phyloP scores from a whole-genome alignment of 2,797 vertebrate species.

The Semaprochilodus insignis region DNA sequence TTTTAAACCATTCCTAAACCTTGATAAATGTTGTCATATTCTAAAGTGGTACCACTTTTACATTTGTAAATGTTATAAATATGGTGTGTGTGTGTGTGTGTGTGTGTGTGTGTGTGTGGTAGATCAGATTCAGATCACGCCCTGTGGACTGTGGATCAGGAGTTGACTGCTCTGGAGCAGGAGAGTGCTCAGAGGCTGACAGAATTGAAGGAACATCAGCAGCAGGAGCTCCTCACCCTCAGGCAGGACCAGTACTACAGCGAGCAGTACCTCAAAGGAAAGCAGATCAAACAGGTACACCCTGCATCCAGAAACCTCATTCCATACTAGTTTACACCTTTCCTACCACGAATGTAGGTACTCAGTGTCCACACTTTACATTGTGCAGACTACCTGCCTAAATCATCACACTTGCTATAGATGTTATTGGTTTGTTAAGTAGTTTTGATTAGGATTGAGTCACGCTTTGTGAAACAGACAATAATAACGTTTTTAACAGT shows the following conservation, averaged over 20 bases:
- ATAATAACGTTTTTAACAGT: no score
- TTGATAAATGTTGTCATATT: no score
- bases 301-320: neutral
- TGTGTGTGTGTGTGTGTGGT: constrained; percentile 67
- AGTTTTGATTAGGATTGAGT: no score
- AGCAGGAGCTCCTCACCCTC: constrained; percentile 92
- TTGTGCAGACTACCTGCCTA: neutral
- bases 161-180: constrained; percentile 88
- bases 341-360: neutral
- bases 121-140: constrained; percentile 90
- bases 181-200: constrained; percentile 87
- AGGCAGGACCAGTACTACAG: constrained; percentile 98
- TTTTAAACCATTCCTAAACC: no score
- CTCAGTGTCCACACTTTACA: neutral
- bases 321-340: neutral
- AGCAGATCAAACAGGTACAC: constrained; percentile 94
- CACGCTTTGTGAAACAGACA: no score
- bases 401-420: neutral
- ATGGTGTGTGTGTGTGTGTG: no score
- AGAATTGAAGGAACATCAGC: constrained; percentile 93
- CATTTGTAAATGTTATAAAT: no score
- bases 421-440: neutral
- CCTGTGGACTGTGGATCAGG: constrained; percentile 86
- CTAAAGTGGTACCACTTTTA: no score
- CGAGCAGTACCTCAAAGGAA: constrained; percentile 95